Conservation (phyloP, 2,888 invertebrate species). For the Lydus trimaculatus region DNA sequence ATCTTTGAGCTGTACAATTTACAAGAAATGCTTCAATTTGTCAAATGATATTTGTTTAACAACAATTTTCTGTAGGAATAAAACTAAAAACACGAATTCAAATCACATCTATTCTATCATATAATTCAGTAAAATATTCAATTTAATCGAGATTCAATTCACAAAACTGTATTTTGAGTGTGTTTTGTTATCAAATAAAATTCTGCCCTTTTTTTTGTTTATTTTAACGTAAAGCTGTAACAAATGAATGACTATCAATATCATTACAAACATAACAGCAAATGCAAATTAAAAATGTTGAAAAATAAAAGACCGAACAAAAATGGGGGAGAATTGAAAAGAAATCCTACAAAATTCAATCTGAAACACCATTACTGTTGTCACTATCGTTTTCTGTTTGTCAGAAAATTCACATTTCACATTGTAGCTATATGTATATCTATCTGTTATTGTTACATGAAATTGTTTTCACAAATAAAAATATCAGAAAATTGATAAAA, state of each 20-base stretch:
- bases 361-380: constrained; percentile 11
- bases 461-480: neutral
- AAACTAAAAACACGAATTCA: neutral
- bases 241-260: neutral
- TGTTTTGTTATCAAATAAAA: neutral
- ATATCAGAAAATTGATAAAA: neutral
- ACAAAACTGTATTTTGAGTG: neutral
- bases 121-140: neutral
- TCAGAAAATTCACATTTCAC: neutral
- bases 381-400: neutral
- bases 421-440: neutral
- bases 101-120: neutral
- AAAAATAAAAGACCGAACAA: neutral
- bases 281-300: constrained; percentile 9
- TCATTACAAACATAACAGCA: neutral
- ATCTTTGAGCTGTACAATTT: neutral
- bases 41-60: too few species aligned
- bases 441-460: neutral
- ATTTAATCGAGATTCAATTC: neutral
- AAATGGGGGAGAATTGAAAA: constrained; percentile 8
- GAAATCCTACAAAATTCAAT: constrained; percentile 14
- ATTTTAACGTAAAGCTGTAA: neutral
- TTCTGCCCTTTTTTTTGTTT: neutral
- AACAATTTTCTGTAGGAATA: too few species aligned
- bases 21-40: neutral